These are phyloP conservation scores for Limnodromus scolopaceus DNA, from an alignment of 2,797 vertebrate species.

Conservation along the genomic window DNA sequence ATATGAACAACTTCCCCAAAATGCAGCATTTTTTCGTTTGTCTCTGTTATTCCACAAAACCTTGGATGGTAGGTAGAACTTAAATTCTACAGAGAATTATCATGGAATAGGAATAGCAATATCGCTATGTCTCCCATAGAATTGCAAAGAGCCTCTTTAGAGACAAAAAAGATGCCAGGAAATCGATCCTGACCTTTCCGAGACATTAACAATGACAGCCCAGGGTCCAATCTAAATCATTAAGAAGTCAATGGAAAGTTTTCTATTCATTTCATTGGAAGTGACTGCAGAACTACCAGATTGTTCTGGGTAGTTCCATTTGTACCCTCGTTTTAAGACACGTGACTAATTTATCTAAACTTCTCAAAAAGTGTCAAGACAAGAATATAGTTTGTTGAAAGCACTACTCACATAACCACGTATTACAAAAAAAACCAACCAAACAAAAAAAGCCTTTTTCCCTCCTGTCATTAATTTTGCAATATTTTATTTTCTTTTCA, in stretches of 20 bases:
- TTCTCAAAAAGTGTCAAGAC: not conserved
- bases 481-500: not conserved
- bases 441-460: not conserved
- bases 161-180: slow-evolving; percentile 27
- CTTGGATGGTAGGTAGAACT: not conserved
- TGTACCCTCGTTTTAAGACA: not conserved
- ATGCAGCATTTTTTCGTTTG: not conserved
- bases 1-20: not conserved
- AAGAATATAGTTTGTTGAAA: not conserved
- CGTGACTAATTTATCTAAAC: not conserved
- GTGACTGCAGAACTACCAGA: not conserved
- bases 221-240: slow-evolving; percentile 16
- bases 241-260: slow-evolving; percentile 25
- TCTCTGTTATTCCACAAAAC: not conserved
- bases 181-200: slow-evolving; percentile 46
- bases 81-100: not conserved
- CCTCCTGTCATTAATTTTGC: not conserved
- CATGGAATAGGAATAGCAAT: not conserved
- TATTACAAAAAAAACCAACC: not conserved
- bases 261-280: slow-evolving; percentile 32
- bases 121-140: not conserved
- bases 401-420: not conserved
- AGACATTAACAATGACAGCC: not conserved
- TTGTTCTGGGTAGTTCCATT: not conserved
- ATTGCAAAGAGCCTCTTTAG: slow-evolving; percentile 5